Evolutionary conservation across 2,888 invertebrate genomes (phyloP), one percentile per base, ranked within the genome.

Genomic region (Geotrupes spiniger): DNA sequence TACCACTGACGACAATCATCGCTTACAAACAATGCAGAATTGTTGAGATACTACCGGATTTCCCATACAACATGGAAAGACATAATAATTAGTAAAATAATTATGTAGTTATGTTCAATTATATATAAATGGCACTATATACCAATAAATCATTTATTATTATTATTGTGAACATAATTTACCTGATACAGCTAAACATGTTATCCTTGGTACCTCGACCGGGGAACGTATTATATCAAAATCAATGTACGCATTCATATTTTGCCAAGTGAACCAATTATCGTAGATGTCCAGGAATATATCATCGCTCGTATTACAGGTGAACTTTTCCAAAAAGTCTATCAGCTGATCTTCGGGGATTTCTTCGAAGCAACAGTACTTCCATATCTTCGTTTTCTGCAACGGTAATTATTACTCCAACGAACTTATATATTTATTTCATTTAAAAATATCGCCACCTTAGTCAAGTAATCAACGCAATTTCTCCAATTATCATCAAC

Each of bases 371-470:
- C 71, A 72, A 49, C 71, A 71, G 63, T 66, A 64, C 48, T 66
- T 62, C 71, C 71, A 72, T 36, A 72, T 58, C 17, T 58, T 49
- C 3, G 68, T 68, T 62, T 63, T 70, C 72, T 72, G n/a, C n/a
- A n/a, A n/a, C n/a, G n/a, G n/a, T n/a, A n/a, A n/a, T n/a, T n/a
- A n/a, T n/a, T n/a, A n/a, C n/a, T n/a, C n/a, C n/a, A n/a, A n/a
- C n/a, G n/a, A n/a, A n/a, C n/a, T n/a, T n/a, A n/a, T n/a, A n/a
- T n/a, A n/a, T n/a, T n/a, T n/a, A n/a, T n/a, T n/a, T n/a, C n/a
- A n/a, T n/a, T n/a, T n/a, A n/a, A n/a, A n/a, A 4, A 11, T 11
- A 29, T 29, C 14, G 61, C 59, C 56, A 71, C 73, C 60, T 63
- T 57, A 10, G 67, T 61, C 46, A 73, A 53, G 56, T 68, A 69